These are phyloP conservation scores for Acronicta aceris DNA, from an alignment of 2,888 invertebrate species.

Conservation along the genomic window DNA sequence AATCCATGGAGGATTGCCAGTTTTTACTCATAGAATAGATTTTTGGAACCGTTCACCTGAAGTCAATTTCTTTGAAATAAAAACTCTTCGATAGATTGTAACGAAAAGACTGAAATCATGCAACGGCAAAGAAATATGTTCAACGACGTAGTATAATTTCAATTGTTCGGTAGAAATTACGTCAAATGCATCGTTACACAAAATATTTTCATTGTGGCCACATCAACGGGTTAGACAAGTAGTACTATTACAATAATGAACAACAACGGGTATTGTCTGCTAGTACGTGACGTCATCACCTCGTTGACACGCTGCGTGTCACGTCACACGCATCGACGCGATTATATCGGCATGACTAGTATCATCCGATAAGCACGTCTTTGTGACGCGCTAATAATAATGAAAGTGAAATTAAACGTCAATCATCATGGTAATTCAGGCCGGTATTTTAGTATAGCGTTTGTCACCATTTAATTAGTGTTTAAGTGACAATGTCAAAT, in stretches of 20 bases:
- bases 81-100: no score
- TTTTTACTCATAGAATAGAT: no score
- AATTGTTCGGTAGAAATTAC: conserved; percentile 45
- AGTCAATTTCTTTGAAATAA: no score
- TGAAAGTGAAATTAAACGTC: conserved; percentile 32
- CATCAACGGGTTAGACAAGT: conserved; percentile 33
- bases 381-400: conserved; percentile 42
- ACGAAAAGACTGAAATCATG: no score
- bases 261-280: conserved; percentile 29
- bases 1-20: no score
- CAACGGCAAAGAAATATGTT: conserved; percentile 20
- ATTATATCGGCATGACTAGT: conserved; percentile 18
- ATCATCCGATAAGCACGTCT: conserved; percentile 26
- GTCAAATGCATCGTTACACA: conserved; percentile 29
- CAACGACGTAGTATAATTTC: conserved; percentile 17
- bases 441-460: background rate
- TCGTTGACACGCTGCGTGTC: conserved; percentile 42
- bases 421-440: conserved; percentile 26
- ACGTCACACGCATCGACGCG: conserved; percentile 17
- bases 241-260: conserved; percentile 32
- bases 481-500: background rate
- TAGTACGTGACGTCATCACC: conserved; percentile 38
- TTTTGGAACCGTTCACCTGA: no score
- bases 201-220: conserved; percentile 29
- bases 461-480: background rate